phyloP scores from a whole-genome alignment of 1,140 invertebrate species.

The Philaenus spumarius region DNA sequence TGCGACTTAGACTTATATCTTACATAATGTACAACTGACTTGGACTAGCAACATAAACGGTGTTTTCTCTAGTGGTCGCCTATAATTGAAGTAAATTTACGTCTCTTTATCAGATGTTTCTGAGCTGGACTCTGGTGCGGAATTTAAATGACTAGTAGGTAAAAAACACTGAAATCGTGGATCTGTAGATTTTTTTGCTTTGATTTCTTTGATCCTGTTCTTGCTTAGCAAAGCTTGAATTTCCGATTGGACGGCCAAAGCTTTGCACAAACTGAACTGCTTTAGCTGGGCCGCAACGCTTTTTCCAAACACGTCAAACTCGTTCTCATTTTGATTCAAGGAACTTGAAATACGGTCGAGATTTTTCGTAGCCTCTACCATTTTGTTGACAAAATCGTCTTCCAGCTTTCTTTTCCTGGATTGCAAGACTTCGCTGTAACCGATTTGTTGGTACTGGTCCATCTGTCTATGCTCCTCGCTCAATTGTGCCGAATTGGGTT shows the following conservation, averaged over 20 bases:
- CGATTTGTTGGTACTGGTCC: not conserved
- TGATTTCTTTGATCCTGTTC: slow-evolving; percentile 19
- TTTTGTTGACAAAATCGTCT: not conserved
- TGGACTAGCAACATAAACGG: too few species aligned
- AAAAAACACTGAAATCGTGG: too few species aligned
- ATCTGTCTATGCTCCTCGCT: not conserved
- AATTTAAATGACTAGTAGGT: too few species aligned
- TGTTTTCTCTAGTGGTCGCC: too few species aligned
- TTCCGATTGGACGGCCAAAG: slow-evolving; percentile 21
- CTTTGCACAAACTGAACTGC: slow-evolving; percentile 21
- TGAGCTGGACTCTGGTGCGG: too few species aligned
- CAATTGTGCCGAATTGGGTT: not conserved
- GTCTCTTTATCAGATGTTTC: too few species aligned
- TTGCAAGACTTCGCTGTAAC: not conserved
- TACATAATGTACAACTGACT: too few species aligned
- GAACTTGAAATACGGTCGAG: not conserved
- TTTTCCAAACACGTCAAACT: slow-evolving; percentile 25
- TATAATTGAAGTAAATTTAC: too few species aligned
- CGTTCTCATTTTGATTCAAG: slow-evolving; percentile 5
- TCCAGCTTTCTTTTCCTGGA: not conserved
- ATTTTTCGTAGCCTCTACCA: not conserved
- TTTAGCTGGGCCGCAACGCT: slow-evolving; percentile 26
- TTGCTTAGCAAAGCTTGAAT: slow-evolving; percentile 23
- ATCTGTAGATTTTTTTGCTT: not conserved
- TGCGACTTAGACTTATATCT: too few species aligned